Conservation (phyloP, 1,140 invertebrate genomes). For the fruit fly (Drosophila melanogaster) region DNA sequence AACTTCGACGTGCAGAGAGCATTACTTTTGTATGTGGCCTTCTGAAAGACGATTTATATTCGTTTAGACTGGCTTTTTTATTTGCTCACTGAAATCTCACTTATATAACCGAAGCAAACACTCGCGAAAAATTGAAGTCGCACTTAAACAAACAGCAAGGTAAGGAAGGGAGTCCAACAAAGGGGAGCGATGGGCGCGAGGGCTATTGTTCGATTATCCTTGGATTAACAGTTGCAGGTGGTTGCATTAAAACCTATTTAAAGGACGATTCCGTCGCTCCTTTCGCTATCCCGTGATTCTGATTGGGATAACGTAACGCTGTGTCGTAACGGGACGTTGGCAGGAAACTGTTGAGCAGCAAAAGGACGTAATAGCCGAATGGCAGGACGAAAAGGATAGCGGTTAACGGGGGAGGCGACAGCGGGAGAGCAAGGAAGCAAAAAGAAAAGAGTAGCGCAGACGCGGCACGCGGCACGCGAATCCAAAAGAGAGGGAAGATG, state of each 20-base stretch:
- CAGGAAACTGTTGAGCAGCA: conserved; percentile 70
- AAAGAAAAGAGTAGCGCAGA: conserved; percentile 18
- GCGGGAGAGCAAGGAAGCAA: background rate
- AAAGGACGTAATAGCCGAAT: conserved; percentile 26
- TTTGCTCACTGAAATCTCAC: conserved; percentile 6
- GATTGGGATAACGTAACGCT: conserved; percentile 54
- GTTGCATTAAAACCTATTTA: conserved; percentile 38
- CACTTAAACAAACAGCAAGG: conserved; percentile 10
- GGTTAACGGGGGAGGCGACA: background rate
- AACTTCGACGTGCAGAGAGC: background rate
- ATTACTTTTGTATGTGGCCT: conserved; percentile 26
- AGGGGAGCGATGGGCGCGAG: background rate
- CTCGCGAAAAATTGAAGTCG: conserved; percentile 31
- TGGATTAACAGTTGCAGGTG: conserved; percentile 38
- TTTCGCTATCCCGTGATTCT: conserved; percentile 11
- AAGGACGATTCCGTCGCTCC: conserved; percentile 16
- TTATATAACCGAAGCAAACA: conserved; percentile 40
- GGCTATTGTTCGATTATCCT: conserved; percentile 7
- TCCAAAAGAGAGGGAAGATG: conserved; percentile 11
- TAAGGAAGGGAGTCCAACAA: background rate
- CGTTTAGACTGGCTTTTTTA: background rate
- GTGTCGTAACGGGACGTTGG: conserved; percentile 64
- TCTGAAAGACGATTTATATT: background rate
- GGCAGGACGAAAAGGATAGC: conserved; percentile 27
- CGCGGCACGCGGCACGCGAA: conserved; percentile 6